These are phyloP conservation scores for Zoanthus solanderi DNA, from an alignment of 92 coral and sea anemone genomes.

Conservation along the genomic window DNA sequence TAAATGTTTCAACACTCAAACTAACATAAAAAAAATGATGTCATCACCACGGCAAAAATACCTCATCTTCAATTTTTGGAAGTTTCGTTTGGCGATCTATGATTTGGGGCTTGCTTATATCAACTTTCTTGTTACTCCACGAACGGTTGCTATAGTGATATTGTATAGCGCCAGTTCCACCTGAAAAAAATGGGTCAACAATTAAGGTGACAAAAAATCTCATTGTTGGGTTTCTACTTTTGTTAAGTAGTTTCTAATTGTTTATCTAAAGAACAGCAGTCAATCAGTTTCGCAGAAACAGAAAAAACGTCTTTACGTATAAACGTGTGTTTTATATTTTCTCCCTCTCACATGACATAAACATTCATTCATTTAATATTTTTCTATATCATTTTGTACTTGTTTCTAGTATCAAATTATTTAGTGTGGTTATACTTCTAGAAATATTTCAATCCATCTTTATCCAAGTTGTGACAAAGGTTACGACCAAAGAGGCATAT, in stretches of 20 bases:
- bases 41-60: not conserved
- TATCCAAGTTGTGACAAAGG: too few species aligned
- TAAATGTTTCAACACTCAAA: too few species aligned
- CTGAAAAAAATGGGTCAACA: not conserved
- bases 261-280: not conserved
- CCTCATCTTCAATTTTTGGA: not conserved
- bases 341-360: too few species aligned
- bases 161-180: conserved; percentile 34
- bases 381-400: too few species aligned
- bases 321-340: too few species aligned
- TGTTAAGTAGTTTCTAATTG: not conserved
- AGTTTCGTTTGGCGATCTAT: conserved; percentile 3
- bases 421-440: too few species aligned
- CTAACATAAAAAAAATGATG: too few species aligned
- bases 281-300: not conserved
- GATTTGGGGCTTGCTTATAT: not conserved
- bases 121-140: conserved; percentile 8
- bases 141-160: conserved; percentile 28
- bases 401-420: too few species aligned
- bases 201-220: not conserved
- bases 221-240: too few species aligned
- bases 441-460: too few species aligned
- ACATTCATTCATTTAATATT: too few species aligned
- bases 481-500: too few species aligned
- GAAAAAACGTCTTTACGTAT: not conserved